These are phyloP conservation scores for Desmodus rotundus DNA, from an alignment of 2,113 vertebrate species.

Conservation along the genomic window DNA sequence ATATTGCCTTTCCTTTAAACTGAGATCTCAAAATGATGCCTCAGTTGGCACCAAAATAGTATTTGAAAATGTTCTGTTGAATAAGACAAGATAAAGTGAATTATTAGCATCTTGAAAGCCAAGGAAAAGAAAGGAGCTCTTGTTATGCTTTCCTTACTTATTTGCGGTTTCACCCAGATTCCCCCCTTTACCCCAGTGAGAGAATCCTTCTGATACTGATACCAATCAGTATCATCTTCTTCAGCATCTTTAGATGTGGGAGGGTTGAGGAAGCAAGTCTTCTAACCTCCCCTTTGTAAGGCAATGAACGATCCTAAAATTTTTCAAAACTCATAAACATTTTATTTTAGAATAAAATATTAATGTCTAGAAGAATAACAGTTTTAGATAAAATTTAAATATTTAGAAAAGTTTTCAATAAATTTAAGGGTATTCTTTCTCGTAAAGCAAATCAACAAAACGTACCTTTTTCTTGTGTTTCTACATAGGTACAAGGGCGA, in stretches of 20 bases:
- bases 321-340: no score
- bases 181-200: background rate
- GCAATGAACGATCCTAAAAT: background rate
- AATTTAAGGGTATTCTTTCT: background rate
- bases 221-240: background rate
- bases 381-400: conserved; percentile 7
- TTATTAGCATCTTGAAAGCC: background rate
- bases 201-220: background rate
- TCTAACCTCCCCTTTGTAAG: background rate
- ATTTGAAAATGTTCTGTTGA: background rate
- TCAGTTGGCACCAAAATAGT: background rate
- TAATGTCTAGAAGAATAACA: background rate
- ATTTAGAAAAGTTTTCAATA: background rate
- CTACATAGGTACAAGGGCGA: background rate
- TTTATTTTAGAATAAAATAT: conserved; percentile 25
- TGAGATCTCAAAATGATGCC: background rate
- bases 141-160: background rate
- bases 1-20: conserved; percentile 7
- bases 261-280: background rate
- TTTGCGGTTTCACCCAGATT: background rate
- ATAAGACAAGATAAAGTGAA: background rate
- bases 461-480: background rate
- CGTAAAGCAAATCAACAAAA: background rate
- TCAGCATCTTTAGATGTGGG: background rate
- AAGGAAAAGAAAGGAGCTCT: background rate